Evolutionary conservation across 2,113 vertebrate genomes (phyloP).

Genomic region (Dermatemys mawii): DNA sequence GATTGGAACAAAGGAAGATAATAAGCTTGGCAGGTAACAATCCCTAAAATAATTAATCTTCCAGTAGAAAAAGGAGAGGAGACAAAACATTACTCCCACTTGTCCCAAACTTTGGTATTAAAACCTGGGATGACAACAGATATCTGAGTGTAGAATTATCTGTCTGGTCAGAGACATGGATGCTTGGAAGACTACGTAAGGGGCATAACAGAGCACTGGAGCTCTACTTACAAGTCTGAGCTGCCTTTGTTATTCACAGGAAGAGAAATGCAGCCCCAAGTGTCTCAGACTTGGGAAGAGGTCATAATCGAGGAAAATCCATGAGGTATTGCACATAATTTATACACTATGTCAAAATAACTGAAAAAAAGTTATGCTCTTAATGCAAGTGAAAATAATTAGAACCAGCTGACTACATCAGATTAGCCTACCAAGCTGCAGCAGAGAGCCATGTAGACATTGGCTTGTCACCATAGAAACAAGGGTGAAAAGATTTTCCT

Average conservation of each 20-base stretch:
- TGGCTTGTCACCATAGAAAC: slow-evolving; percentile 74
- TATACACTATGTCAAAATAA: background rate
- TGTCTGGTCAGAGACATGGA: background rate
- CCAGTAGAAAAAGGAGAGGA: background rate
- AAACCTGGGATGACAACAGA: slow-evolving; percentile 31
- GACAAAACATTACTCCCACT: slow-evolving; percentile 27
- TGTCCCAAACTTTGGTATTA: background rate
- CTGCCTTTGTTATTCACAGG: background rate
- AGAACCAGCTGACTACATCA: slow-evolving; percentile 48
- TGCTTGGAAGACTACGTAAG: background rate
- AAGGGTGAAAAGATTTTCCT: slow-evolving; percentile 47
- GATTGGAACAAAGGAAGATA: slow-evolving; percentile 19
- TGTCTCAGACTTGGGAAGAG: background rate
- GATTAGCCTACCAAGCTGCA: slow-evolving; percentile 56
- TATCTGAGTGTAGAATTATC: background rate
- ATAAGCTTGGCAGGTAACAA: slow-evolving; percentile 2
- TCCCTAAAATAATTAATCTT: background rate
- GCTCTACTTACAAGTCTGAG: background rate
- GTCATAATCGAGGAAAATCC: background rate
- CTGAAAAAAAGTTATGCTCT: slow-evolving; percentile 27
- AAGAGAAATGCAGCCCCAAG: background rate
- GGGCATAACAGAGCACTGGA: background rate
- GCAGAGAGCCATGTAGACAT: slow-evolving; percentile 42
- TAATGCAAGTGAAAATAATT: slow-evolving; percentile 46
- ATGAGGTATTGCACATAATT: background rate